These are phyloP conservation scores for Podocnemis expansa DNA, from an alignment of 2,113 vertebrate genomes.

Conservation along the genomic window DNA sequence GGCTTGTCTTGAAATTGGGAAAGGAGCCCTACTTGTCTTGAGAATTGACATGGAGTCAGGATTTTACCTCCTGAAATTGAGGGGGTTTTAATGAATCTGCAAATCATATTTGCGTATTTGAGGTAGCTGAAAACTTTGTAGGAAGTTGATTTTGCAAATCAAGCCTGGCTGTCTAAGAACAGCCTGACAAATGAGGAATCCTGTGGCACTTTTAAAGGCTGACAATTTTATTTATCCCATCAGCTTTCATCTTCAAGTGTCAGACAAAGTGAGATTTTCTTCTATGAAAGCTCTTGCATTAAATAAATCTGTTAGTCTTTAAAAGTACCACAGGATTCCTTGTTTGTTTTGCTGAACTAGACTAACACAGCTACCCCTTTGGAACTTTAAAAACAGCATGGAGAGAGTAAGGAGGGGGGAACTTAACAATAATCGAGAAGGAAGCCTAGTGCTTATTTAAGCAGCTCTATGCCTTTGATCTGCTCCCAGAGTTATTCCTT, in stretches of 20 bases:
- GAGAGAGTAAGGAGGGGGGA: background rate
- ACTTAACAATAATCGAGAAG: conserved; percentile 24
- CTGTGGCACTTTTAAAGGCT: too few species aligned
- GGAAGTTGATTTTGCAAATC: conserved; percentile 43
- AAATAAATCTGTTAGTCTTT: too few species aligned
- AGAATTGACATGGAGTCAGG: background rate
- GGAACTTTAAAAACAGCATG: background rate
- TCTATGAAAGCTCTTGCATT: too few species aligned
- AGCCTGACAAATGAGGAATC: too few species aligned
- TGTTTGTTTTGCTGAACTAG: too few species aligned
- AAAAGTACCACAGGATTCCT: too few species aligned
- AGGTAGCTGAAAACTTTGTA: background rate
- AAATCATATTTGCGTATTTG: conserved; percentile 9
- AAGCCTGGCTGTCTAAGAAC: background rate
- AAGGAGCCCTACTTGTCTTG: fast-evolving
- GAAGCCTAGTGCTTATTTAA: conserved; percentile 2
- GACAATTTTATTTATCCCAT: too few species aligned
- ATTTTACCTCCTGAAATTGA: background rate
- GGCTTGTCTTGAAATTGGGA: background rate
- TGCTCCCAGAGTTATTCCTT: conserved; percentile 61
- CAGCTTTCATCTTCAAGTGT: too few species aligned
- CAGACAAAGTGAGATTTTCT: too few species aligned
- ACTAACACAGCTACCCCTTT: too few species aligned
- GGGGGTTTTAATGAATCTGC: conserved; percentile 17
- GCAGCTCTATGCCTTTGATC: conserved; percentile 54